Evolutionary conservation across 2,797 vertebrate species (phyloP).

Genomic region (Micromesistius poutassou): DNA sequence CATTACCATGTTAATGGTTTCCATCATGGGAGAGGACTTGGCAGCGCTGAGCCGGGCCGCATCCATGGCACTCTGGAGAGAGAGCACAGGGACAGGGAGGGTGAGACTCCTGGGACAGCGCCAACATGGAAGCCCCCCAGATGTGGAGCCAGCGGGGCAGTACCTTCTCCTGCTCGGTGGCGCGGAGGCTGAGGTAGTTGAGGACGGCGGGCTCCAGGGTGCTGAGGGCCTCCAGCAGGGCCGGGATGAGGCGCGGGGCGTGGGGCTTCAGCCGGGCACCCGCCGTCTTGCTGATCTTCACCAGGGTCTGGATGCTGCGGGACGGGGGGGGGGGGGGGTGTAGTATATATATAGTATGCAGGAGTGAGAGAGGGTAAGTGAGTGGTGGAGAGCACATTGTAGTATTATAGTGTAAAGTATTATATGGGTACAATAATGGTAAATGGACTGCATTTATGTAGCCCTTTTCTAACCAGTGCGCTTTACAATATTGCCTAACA

Average conservation of each 20-base stretch:
- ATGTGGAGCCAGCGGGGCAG: neutral
- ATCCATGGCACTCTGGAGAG: conserved; percentile 87
- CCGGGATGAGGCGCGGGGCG: conserved; percentile 88
- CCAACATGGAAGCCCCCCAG: neutral
- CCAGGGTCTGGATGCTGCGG: conserved; percentile 90
- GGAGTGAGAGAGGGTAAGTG: neutral
- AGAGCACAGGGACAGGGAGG: neutral
- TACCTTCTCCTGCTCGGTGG: conserved; percentile 97
- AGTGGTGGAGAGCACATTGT: too few species aligned
- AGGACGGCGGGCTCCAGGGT: conserved; percentile 95
- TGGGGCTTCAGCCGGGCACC: conserved; percentile 92
- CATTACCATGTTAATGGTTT: conserved; percentile 95
- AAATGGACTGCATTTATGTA: too few species aligned
- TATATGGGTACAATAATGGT: too few species aligned
- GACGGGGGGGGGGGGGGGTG: neutral
- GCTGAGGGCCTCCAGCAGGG: conserved; percentile 90
- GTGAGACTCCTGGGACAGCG: neutral
- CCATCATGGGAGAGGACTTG: conserved; percentile 99
- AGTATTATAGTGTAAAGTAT: too few species aligned
- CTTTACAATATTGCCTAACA: too few species aligned
- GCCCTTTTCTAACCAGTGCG: too few species aligned
- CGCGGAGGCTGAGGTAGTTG: conserved; percentile 94
- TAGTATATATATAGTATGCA: neutral
- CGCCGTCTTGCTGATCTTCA: conserved; percentile 97
- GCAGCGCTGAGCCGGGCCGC: conserved; percentile 93